Conservation (phyloP, 2,797 vertebrate genomes). For the Hydrocynus forskahlii region DNA sequence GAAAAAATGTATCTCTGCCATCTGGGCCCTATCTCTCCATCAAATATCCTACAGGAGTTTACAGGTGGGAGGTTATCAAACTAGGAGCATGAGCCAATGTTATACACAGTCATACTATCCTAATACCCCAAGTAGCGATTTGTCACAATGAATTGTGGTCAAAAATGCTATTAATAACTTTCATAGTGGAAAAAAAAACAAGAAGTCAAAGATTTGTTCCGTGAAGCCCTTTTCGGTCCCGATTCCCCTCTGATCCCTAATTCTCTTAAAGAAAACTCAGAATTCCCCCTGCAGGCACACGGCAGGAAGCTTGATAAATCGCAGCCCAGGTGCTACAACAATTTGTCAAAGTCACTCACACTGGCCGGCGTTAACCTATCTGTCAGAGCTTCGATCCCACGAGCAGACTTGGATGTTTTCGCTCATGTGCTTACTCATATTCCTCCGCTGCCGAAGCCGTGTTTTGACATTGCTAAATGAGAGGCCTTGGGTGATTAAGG, state of each 20-base stretch:
- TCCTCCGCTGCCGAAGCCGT: constrained; percentile 54
- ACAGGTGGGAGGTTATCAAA: constrained; percentile 82
- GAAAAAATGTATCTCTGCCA: constrained; percentile 66
- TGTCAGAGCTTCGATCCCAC: constrained; percentile 72
- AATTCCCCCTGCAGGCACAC: constrained; percentile 77
- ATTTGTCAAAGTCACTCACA: constrained; percentile 91
- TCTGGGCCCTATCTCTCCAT: constrained; percentile 79
- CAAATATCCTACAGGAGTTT: constrained; percentile 77
- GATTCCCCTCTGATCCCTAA: constrained; percentile 16
- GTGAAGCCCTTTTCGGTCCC: constrained; percentile 53
- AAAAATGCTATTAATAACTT: constrained; percentile 79
- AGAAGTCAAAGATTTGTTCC: not conserved
- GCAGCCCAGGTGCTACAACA: constrained; percentile 85
- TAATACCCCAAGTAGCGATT: constrained; percentile 77
- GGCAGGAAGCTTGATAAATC: constrained; percentile 85
- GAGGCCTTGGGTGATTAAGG: constrained; percentile 64
- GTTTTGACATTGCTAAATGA: constrained; percentile 69
- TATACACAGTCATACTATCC: constrained; percentile 78
- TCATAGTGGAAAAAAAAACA: constrained; percentile 48
- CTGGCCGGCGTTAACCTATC: constrained; percentile 80
- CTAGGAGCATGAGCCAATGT: constrained; percentile 73
- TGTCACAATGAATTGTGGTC: constrained; percentile 85
- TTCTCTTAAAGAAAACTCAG: constrained; percentile 71
- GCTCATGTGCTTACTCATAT: constrained; percentile 58
- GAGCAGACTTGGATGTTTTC: constrained; percentile 71